Conservation (phyloP, 2,888 invertebrate genomes). For the Trimorus sp. region DNA sequence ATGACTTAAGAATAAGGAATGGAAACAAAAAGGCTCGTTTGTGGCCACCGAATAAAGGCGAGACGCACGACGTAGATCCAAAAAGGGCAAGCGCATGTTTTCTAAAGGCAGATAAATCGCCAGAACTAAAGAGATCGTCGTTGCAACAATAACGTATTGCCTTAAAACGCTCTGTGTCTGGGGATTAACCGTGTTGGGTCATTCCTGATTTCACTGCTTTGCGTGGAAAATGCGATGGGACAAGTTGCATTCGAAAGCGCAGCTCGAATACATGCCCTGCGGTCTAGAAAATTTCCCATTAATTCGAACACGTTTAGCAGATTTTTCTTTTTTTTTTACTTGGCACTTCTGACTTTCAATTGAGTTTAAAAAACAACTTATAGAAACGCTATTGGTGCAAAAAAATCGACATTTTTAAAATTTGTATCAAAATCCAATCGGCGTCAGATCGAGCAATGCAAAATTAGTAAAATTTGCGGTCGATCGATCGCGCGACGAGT, state of each 20-base stretch:
- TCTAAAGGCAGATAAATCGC: slow-evolving; percentile 69
- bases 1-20: slow-evolving; percentile 68
- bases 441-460: too few species aligned
- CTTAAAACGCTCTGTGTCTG: slow-evolving; percentile 56
- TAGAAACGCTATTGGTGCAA: too few species aligned
- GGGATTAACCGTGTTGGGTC: slow-evolving; percentile 54
- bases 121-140: slow-evolving; percentile 72
- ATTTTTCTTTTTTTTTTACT: too few species aligned
- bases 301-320: background rate
- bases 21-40: slow-evolving; percentile 70
- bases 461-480: slow-evolving; percentile 19
- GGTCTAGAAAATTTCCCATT: background rate
- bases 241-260: slow-evolving; percentile 5
- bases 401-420: background rate
- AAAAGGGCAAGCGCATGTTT: slow-evolving; percentile 68
- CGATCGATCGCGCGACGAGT: slow-evolving; percentile 1
- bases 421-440: background rate
- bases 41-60: slow-evolving; percentile 58
- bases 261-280: background rate
- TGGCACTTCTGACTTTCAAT: too few species aligned
- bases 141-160: slow-evolving; percentile 64
- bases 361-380: too few species aligned
- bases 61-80: slow-evolving; percentile 66
- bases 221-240: slow-evolving; percentile 28
- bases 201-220: slow-evolving; percentile 52